Conservation (phyloP, 2,113 vertebrate genomes). For the Ceuthmochares aereus region DNA sequence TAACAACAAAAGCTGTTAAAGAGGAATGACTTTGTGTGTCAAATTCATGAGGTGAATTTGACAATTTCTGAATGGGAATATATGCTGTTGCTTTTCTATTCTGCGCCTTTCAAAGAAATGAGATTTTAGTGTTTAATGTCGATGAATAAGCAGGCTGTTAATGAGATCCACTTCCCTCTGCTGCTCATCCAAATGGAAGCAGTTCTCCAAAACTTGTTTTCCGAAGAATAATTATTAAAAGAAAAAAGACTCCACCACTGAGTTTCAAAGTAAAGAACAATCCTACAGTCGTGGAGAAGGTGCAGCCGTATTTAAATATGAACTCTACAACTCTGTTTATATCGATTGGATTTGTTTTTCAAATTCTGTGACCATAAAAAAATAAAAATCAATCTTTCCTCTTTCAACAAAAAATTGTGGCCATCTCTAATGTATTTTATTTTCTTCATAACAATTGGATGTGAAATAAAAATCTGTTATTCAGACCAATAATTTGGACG, state of each 20-base stretch:
- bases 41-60: not conserved
- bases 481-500: not conserved
- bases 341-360: not conserved
- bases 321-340: not conserved
- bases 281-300: accelerated
- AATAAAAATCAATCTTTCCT: accelerated
- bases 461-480: not conserved
- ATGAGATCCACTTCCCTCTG: not conserved
- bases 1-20: not conserved
- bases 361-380: not conserved
- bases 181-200: not conserved
- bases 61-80: not conserved
- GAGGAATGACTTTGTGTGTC: not conserved
- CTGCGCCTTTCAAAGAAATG: not conserved
- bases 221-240: not conserved
- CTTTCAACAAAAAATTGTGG: not conserved
- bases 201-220: not conserved
- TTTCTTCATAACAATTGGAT: not conserved
- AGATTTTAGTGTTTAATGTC: not conserved
- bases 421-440: not conserved
- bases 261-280: not conserved
- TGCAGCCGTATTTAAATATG: not conserved
- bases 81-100: not conserved
- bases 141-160: not conserved
- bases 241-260: not conserved